phyloP scores from a whole-genome alignment of 2,888 invertebrate genomes.

The Chrysomela aeneicollis region DNA sequence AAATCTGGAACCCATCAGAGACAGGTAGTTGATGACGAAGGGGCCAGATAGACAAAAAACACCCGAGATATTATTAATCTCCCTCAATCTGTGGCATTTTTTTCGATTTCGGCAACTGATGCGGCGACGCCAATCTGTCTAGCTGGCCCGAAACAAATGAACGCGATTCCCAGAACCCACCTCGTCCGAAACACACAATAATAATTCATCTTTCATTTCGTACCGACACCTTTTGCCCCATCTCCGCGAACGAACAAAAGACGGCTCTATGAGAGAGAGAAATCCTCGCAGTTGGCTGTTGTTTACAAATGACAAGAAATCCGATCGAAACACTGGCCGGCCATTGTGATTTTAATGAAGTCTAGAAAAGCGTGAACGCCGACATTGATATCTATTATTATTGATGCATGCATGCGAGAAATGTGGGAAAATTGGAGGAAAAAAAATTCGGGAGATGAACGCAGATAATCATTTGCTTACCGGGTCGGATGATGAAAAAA shows the following conservation, averaged over 20 bases:
- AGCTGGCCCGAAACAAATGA: conserved; percentile 37
- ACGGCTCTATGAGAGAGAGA: conserved; percentile 6
- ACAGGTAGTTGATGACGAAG: no score
- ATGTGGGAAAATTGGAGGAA: no score
- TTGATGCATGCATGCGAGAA: no score
- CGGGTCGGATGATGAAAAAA: no score
- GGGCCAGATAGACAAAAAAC: no score
- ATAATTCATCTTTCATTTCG: conserved; percentile 47
- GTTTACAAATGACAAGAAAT: conserved; percentile 26
- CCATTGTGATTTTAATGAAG: conserved; percentile 5
- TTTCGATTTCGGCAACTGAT: no score
- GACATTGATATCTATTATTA: neutral
- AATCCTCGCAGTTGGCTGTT: conserved; percentile 11
- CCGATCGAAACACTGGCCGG: conserved; percentile 3
- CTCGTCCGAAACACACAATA: conserved; percentile 42
- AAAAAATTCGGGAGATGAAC: no score
- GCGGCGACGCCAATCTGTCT: conserved; percentile 31
- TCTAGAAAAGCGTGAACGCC: neutral
- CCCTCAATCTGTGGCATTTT: no score
- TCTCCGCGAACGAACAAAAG: no score
- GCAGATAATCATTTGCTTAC: no score
- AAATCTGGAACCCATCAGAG: no score
- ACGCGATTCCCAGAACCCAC: conserved; percentile 37
- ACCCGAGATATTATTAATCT: no score
- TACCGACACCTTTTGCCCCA: conserved; percentile 41